Evolutionary conservation across 2,797 vertebrate genomes (phyloP).

Genomic region (Enteromius anoplus): DNA sequence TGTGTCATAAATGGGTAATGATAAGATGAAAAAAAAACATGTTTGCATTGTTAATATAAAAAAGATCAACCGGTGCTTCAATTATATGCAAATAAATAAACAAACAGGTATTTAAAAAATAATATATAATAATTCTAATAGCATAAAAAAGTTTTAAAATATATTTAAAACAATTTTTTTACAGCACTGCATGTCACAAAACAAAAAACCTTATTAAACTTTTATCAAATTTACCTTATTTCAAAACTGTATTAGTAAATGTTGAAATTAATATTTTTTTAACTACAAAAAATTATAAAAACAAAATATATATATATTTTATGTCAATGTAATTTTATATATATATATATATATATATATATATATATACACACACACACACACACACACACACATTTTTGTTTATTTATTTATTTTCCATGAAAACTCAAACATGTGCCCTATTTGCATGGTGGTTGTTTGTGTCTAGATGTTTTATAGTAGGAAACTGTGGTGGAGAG

Average conservation of each 20-base stretch:
- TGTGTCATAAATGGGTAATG: background rate
- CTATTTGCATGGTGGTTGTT: background rate
- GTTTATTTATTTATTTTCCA: background rate
- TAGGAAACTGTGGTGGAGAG: background rate
- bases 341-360: background rate
- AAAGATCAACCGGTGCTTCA: background rate
- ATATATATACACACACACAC: background rate
- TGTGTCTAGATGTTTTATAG: constrained; percentile 5
- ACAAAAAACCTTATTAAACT: background rate
- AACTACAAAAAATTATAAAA: no score
- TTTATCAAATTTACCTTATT: background rate
- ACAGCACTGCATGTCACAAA: no score
- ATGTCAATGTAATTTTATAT: background rate
- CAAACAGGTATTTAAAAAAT: background rate
- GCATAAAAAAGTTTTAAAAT: background rate
- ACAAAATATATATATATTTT: background rate
- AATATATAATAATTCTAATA: background rate
- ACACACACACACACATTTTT: background rate
- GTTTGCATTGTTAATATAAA: background rate
- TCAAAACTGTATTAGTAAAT: no score
- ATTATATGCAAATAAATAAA: background rate
- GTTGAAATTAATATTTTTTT: no score
- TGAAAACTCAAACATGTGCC: background rate
- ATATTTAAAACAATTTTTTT: background rate
- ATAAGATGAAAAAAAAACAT: background rate